A percentile compares a stretch with the other conserved stretches of the same genome.
phyloP scores from a whole-genome alignment of 2,113 vertebrate genomes.

The Prochilodus magdalenae region DNA sequence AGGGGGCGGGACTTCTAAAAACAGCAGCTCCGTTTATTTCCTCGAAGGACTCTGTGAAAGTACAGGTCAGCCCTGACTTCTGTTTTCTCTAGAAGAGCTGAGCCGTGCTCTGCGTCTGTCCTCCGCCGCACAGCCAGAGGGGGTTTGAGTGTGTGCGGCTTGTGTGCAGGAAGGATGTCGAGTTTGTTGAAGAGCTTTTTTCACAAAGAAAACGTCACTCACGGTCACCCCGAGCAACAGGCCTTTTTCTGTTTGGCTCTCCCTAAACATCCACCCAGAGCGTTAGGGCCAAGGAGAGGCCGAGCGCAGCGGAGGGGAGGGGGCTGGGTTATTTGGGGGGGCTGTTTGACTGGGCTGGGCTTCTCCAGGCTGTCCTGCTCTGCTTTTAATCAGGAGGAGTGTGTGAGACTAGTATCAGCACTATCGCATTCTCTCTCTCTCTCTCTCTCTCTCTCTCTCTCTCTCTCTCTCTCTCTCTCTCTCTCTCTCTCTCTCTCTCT shows the following conservation, averaged over 20 bases:
- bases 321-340: neutral
- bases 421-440: neutral
- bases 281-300: slow-evolving; percentile 7
- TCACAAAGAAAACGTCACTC: slow-evolving; percentile 66
- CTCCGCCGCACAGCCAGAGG: slow-evolving; percentile 64
- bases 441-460: neutral
- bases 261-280: neutral
- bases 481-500: neutral
- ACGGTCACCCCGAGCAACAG: slow-evolving; percentile 58
- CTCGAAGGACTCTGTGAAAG: neutral
- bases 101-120: slow-evolving; percentile 42
- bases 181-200: slow-evolving; percentile 73
- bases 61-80: neutral
- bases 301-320: neutral
- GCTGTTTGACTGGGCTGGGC: no score
- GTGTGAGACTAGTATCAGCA: neutral
- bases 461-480: neutral
- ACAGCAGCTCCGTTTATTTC: no score
- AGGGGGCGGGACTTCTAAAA: no score
- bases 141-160: neutral
- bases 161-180: slow-evolving; percentile 74
- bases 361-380: neutral
- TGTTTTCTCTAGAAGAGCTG: slow-evolving; percentile 2
- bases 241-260: neutral
- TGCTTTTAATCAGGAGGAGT: neutral